Percentiles rank a stretch among this genome's conserved stretches.
phyloP scores from a whole-genome alignment of 2,888 invertebrate genomes.

The Ommatoiulus sabulosus region DNA sequence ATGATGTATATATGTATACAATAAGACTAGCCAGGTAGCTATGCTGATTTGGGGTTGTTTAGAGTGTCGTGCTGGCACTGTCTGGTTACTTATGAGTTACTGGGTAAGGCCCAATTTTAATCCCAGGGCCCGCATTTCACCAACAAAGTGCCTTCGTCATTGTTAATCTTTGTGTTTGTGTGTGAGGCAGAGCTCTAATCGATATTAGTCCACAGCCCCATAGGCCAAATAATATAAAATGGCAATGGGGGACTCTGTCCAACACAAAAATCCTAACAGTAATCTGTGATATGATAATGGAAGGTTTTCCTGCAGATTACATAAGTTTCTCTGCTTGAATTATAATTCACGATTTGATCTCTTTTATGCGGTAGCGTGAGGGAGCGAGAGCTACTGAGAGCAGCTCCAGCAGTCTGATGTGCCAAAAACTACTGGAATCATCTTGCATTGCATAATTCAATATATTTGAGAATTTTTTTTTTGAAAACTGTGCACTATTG shows the following conservation, averaged over 20 bases:
- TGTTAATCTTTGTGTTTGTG: conserved; percentile 18
- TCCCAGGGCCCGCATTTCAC: background rate
- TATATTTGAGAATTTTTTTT: background rate
- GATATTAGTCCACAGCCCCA: conserved; percentile 35
- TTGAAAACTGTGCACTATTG: background rate
- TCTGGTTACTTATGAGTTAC: background rate
- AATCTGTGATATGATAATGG: conserved; percentile 32
- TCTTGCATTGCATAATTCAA: background rate
- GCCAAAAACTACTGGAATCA: background rate
- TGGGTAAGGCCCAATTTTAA: background rate
- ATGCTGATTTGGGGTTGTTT: background rate
- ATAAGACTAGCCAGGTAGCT: background rate
- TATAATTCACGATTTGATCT: conserved; percentile 45
- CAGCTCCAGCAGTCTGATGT: conserved; percentile 18
- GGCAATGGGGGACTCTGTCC: background rate
- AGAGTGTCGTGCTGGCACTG: background rate
- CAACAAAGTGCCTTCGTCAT: conserved; percentile 3
- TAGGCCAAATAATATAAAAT: background rate
- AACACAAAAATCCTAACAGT: conserved; percentile 45
- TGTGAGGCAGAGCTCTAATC: background rate
- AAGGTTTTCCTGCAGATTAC: background rate
- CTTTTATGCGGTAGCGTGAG: conserved; percentile 19
- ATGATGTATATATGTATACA: background rate
- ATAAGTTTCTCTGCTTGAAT: background rate
- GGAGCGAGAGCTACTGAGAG: background rate